A percentile compares a stretch with the other conserved stretches of the same genome.
These are phyloP conservation scores for Taxidea taxus DNA, from an alignment of 2,113 vertebrate species.

Conservation along the genomic window DNA sequence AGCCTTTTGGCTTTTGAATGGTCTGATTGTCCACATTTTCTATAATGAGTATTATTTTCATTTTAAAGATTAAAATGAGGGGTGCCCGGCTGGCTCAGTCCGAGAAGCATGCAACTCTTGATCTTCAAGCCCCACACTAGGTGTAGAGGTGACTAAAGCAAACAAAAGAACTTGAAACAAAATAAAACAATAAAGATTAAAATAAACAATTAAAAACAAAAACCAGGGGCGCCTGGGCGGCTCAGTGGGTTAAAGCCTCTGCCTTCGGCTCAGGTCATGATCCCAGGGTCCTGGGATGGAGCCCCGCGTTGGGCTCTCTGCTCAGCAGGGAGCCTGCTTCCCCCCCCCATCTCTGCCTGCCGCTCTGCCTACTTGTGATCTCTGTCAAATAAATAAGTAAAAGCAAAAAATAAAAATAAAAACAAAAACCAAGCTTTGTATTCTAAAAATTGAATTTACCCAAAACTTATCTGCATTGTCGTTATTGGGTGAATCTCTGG, in stretches of 20 bases:
- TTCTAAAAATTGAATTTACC: constrained; percentile 6
- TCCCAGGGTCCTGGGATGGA: too few relatives aligned
- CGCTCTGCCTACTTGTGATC: too few relatives aligned
- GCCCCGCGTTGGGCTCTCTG: too few relatives aligned
- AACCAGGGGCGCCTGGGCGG: too few relatives aligned
- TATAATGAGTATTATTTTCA: not conserved
- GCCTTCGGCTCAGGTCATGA: too few relatives aligned
- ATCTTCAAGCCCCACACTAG: not conserved
- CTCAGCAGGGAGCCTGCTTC: too few relatives aligned
- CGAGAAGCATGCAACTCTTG: not conserved
- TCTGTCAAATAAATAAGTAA: too few relatives aligned
- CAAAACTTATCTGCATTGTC: constrained; percentile 14
- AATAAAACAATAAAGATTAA: not conserved
- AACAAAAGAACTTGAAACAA: not conserved
- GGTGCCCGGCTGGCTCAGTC: not conserved
- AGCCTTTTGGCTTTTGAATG: not conserved
- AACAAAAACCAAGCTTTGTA: constrained; percentile 11
- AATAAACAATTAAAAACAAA: too few relatives aligned
- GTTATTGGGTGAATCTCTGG: not conserved
- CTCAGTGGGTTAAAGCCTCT: too few relatives aligned
- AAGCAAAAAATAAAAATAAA: not conserved
- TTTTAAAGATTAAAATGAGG: constrained; percentile 29
- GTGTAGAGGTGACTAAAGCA: not conserved
- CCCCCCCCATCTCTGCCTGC: too few relatives aligned
- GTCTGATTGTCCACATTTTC: not conserved